Evolutionary conservation across 2,113 vertebrate genomes (phyloP).

Genomic region (Monopterus albus): DNA sequence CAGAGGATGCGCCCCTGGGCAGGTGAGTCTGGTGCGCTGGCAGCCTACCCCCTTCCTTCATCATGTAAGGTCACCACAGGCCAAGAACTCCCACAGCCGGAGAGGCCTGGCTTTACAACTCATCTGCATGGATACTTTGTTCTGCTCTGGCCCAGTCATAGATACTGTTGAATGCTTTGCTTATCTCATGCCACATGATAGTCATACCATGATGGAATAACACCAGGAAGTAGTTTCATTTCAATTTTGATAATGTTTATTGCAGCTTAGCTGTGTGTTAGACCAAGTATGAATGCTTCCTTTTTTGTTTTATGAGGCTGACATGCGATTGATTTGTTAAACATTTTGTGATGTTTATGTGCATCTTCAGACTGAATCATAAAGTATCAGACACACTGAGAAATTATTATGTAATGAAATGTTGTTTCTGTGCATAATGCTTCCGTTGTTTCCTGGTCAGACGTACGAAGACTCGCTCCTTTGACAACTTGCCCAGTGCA

Average conservation of each 20-base stretch:
- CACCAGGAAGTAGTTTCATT: constrained; percentile 24
- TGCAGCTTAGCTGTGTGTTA: background rate
- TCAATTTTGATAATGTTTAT: constrained; percentile 6
- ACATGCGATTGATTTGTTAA: constrained; percentile 15
- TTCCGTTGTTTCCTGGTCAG: constrained; percentile 69
- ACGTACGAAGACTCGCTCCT: constrained; percentile 95
- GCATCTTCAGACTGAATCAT: constrained; percentile 10
- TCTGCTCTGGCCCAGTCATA: constrained; percentile 5
- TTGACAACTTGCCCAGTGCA: constrained; percentile 93
- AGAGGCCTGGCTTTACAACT: constrained; percentile 19
- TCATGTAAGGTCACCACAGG: constrained; percentile 78
- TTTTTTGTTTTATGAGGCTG: constrained; percentile 14
- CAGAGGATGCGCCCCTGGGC: constrained; percentile 91
- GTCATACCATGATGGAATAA: background rate
- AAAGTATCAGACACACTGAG: background rate
- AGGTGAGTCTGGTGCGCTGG: constrained; percentile 86
- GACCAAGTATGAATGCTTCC: background rate
- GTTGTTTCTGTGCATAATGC: background rate
- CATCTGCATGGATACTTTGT: constrained; percentile 17
- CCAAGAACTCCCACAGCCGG: constrained; percentile 27
- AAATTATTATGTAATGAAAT: constrained; percentile 12
- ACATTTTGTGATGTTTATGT: constrained; percentile 27
- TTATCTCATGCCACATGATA: constrained; percentile 11
- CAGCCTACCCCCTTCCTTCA: constrained; percentile 54
- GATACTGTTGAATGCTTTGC: constrained; percentile 1